phyloP scores from a whole-genome alignment of 2,113 vertebrate genomes.

The Ptilonorhynchus violaceus region DNA sequence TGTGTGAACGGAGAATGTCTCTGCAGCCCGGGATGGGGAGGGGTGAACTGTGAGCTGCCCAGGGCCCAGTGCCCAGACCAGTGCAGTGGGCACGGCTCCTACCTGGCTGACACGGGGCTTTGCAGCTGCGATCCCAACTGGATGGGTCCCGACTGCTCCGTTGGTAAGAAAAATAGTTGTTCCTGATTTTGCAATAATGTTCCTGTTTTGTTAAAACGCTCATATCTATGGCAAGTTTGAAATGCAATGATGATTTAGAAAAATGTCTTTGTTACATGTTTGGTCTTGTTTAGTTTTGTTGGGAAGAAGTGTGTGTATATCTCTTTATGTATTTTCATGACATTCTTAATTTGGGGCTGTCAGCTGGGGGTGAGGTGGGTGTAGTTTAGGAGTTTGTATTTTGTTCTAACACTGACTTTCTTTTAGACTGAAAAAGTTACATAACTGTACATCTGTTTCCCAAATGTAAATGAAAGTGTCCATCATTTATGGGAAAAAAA shows the following conservation, averaged over 20 bases:
- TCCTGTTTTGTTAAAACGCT: accelerated
- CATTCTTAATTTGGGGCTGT: neutral
- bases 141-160: conserved; percentile 98
- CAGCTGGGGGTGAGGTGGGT: neutral
- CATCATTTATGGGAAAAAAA: neutral
- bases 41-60: conserved; percentile 91
- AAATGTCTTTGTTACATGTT: neutral
- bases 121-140: conserved; percentile 97
- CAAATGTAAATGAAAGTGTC: neutral
- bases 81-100: conserved; percentile 95
- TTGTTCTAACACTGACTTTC: neutral
- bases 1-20: conserved; percentile 95
- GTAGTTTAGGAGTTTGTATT: neutral
- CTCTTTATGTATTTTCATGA: neutral
- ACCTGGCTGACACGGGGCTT: conserved; percentile 91
- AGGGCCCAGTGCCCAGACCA: conserved; percentile 95
- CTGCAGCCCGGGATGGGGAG: conserved; percentile 96
- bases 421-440: neutral
- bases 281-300: neutral
- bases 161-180: conserved; percentile 77
- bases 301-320: neutral
- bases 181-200: accelerated
- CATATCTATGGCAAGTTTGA: neutral
- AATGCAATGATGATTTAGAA: neutral
- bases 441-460: neutral